Percentiles rank a stretch among this genome's conserved stretches.
These are phyloP conservation scores for Myanophis thanlyinensis DNA, from an alignment of 2,113 vertebrate species.

Conservation along the genomic window DNA sequence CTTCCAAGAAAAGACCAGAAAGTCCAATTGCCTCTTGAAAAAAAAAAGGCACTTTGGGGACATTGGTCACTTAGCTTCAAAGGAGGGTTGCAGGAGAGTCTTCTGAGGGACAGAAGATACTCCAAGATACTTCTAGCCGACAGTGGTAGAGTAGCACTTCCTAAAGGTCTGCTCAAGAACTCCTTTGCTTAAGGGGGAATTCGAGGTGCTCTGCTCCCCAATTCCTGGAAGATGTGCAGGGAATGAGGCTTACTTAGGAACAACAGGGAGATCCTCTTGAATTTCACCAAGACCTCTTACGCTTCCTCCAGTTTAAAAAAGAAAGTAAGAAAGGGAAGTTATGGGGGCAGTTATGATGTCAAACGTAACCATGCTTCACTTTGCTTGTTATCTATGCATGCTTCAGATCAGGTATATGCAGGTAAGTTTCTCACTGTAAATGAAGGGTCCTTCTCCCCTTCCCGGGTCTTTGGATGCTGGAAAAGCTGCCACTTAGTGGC, in stretches of 20 bases:
- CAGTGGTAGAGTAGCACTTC: background rate
- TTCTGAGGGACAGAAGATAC: background rate
- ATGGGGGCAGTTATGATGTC: background rate
- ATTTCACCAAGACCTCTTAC: background rate
- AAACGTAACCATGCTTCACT: conserved; percentile 60
- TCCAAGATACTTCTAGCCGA: background rate
- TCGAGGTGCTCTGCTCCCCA: background rate
- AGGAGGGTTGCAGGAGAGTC: background rate
- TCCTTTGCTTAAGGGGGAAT: background rate
- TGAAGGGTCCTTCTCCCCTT: background rate
- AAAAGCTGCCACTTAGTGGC: background rate
- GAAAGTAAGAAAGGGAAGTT: background rate
- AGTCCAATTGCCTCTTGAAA: too few relatives aligned
- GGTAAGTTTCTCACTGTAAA: conserved; percentile 73
- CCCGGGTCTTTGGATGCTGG: background rate
- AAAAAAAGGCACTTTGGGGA: too few relatives aligned
- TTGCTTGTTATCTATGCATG: conserved; percentile 73
- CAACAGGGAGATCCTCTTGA: background rate
- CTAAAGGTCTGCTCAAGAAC: background rate
- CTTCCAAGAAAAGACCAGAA: too few relatives aligned
- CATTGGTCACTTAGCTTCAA: background rate
- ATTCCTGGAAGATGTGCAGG: background rate
- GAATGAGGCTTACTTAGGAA: background rate
- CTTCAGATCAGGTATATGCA: conserved; percentile 98
- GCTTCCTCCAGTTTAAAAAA: background rate